Base-by-base conservation (phyloP, 1,140 invertebrate genomes). In the Nilaparvata lugens region DNA sequence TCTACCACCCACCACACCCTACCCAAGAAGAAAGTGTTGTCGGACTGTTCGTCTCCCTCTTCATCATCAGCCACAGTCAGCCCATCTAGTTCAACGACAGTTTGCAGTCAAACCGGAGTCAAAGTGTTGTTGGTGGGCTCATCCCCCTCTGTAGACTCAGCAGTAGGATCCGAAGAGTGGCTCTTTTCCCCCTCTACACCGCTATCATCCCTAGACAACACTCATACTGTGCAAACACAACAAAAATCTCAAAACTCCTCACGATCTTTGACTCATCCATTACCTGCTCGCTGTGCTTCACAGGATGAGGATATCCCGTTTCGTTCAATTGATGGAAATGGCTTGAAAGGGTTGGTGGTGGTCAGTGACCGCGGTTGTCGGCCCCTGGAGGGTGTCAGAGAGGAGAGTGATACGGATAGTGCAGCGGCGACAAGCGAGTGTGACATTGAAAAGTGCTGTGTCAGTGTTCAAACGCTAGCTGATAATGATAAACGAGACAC, bases 71-170 rank as follows among this genome's bases (percentile, higher is more conserved):
- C 51, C 11, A 51, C 52, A 14, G 24, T 42, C 13, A 25, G 23
- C 14, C 48, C 45, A 4, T 4, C 68, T 7, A 59, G 56, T 52
- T 66, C 67, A 55, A 59, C 52, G 2, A 60, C 59, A 6, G 31
- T 35, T 9, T 35, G 31, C 31, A 35, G 31, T 35, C 31, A 35
- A 35, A 54, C 51, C 14, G 52, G 7, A 2, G 19, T 60, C 11
- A 52, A 54, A 16, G 52, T 64, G 7, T 71, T 73, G 23, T 71
- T 74, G 23, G 74, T 72, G 56, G 70, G 69, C 14, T 81, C 80
- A 14, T 78, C 79, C 16, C 78, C 80, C 2, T 81, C 79, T 43
- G 75, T 82, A 2, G 81, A 83, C 66, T 81, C 80, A 6, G 81
- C 80, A 0, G 79, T 82, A 2, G 80, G 79, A 0, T 81, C 80